Evolutionary conservation across 2,797 vertebrate species (phyloP), one percentile per base, ranked within the genome.

Genomic region (Ateles fusciceps): DNA sequence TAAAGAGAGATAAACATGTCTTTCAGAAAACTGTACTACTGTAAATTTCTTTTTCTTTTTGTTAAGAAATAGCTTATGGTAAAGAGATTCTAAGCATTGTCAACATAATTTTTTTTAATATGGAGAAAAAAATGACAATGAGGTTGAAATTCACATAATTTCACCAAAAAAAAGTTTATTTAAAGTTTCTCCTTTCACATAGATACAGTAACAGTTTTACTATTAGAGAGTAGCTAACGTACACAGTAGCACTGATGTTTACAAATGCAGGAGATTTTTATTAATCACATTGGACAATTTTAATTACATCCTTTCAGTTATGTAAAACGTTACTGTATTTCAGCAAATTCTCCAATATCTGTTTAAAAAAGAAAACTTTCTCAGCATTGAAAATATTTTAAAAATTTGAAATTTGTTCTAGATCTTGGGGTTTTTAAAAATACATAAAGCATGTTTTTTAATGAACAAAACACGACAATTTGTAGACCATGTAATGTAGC

Each of bases 1-100:
- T 89, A 96, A 87, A 98, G 44, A 93, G 8, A 95, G 75, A 96
- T 94, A 91, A 92, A 91, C 59, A 95, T 10, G 68, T 84, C 24
- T 96, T 83, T 92, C 44, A 96, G 76, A 28, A 98, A 97, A 94
- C 55, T 96, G 11, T 80, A 92, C 91, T 94, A 96, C 92, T 50
- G 0, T 89, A 83, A 95, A 97, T 76, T 86, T 48, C 26, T 87
- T 80, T 86, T 78, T 46, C 42, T 89, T 85, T 85, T 84, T 78
- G 46, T 50, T 83, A 33, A 36, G 76, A 76, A 95, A 84, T 79
- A 89, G 17, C 9, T 78, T 59, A 26, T 50, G 52, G 24, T 84
- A 75, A 92, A 92, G 26, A 13, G 9, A 85, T 33, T 80, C 36
- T 72, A 68, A 94, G 59, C 55, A 90, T 24, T 74, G 30, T 15